These are phyloP conservation scores for Eupithecia dodoneata DNA, from an alignment of 2,888 invertebrate genomes.

Conservation along the genomic window DNA sequence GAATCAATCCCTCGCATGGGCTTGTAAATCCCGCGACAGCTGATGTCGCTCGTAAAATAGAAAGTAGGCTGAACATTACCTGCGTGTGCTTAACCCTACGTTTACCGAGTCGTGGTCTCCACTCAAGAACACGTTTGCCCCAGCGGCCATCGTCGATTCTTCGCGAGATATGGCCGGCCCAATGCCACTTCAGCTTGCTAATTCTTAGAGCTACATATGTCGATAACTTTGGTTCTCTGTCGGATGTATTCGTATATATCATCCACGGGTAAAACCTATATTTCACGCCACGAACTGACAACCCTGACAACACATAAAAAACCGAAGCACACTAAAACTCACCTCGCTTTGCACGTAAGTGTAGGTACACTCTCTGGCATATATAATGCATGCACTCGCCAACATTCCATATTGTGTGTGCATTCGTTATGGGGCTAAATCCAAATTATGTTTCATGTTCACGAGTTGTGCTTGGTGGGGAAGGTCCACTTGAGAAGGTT, in stretches of 20 bases:
- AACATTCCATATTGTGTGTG: constrained; percentile 27
- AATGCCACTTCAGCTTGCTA: too few relatives aligned
- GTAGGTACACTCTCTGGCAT: constrained; percentile 20
- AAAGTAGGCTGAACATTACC: neutral
- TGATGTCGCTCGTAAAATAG: neutral
- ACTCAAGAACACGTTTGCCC: too few relatives aligned
- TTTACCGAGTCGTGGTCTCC: too few relatives aligned
- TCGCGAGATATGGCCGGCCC: too few relatives aligned
- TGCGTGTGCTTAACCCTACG: neutral
- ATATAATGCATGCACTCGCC: constrained; percentile 25
- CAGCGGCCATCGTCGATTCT: too few relatives aligned
- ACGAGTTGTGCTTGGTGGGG: neutral
- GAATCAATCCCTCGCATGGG: neutral
- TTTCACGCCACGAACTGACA: neutral
- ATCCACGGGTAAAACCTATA: neutral
- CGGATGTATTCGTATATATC: too few relatives aligned
- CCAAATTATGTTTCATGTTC: constrained; percentile 13
- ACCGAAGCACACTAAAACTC: neutral
- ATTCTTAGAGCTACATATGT: too few relatives aligned
- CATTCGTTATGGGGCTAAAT: constrained; percentile 23
- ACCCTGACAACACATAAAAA: neutral
- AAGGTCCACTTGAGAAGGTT: too few relatives aligned
- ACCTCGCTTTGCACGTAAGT: constrained; percentile 16
- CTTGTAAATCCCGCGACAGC: neutral
- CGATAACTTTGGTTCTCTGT: too few relatives aligned